Percentiles rank a stretch among this genome's conserved stretches.
These are phyloP conservation scores for Anodontia alba DNA, from an alignment of 2,888 invertebrate genomes.

Conservation along the genomic window DNA sequence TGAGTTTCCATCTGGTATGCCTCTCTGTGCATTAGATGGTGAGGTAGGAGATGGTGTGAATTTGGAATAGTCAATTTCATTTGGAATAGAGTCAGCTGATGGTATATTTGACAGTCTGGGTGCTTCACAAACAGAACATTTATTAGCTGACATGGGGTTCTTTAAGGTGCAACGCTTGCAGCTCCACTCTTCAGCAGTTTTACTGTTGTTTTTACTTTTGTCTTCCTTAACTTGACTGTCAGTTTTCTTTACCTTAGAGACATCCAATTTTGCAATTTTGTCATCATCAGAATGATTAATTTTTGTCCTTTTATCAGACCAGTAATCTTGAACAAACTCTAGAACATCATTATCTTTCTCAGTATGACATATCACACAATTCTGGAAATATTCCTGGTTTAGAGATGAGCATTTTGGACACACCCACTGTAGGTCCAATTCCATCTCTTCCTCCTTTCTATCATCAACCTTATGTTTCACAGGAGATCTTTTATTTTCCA, in stretches of 20 bases:
- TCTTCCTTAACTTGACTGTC: not conserved
- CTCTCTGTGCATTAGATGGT: conserved; percentile 40
- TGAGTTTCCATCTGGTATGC: conserved; percentile 15
- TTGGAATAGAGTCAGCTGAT: conserved; percentile 62
- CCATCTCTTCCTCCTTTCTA: conserved; percentile 21
- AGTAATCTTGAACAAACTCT: conserved; percentile 16
- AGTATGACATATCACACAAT: conserved; percentile 50
- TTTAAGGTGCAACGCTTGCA: conserved; percentile 90
- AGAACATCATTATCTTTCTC: conserved; percentile 37
- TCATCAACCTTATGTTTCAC: conserved; percentile 35
- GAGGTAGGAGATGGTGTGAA: conserved; percentile 56
- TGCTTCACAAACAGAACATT: conserved; percentile 91
- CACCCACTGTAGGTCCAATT: conserved; percentile 89
- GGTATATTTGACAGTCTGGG: conserved; percentile 85
- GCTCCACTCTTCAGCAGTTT: conserved; percentile 78
- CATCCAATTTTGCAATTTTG: conserved; percentile 12
- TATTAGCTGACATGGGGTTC: conserved; percentile 88
- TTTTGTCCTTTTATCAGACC: conserved; percentile 29
- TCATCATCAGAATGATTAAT: conserved; percentile 16
- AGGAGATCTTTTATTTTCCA: conserved; percentile 26
- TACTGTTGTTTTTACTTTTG: not conserved
- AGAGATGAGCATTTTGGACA: conserved; percentile 92
- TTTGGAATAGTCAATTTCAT: conserved; percentile 55
- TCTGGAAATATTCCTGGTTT: conserved; percentile 50
- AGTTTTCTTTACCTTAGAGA: not conserved